Conservation (phyloP, 2,113 vertebrate species). For the Monopterus albus region DNA sequence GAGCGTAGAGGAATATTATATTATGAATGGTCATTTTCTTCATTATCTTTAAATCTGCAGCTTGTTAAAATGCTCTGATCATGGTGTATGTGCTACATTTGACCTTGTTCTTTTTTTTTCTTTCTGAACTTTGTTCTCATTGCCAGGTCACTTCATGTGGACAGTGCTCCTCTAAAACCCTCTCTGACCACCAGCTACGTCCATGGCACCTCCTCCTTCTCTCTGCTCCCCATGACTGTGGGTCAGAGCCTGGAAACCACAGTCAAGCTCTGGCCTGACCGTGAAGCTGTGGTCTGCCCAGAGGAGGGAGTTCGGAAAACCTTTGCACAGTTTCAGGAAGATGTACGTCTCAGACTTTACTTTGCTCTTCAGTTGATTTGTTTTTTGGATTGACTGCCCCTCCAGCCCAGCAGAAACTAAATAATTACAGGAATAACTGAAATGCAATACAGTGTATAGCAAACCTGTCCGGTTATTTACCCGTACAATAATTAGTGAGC, state of each 20-base stretch:
- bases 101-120: neutral
- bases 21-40: too few relatives aligned
- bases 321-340: conserved; percentile 86
- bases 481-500: too few relatives aligned
- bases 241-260: conserved; percentile 83
- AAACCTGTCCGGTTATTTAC: too few relatives aligned
- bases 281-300: conserved; percentile 85
- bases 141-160: conserved; percentile 80
- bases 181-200: conserved; percentile 85
- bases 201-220: conserved; percentile 76
- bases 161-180: conserved; percentile 59
- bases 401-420: too few relatives aligned
- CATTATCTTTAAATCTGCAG: too few relatives aligned
- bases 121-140: neutral
- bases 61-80: too few relatives aligned
- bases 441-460: too few relatives aligned
- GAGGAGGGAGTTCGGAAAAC: conserved; percentile 85
- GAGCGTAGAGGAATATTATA: too few relatives aligned
- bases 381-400: too few relatives aligned
- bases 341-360: conserved; percentile 79
- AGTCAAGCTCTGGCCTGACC: conserved; percentile 78
- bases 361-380: too few relatives aligned
- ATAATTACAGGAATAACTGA: too few relatives aligned
- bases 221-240: conserved; percentile 82
- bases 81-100: neutral